Percentiles rank a stretch among this genome's conserved stretches.
These are phyloP conservation scores for Pandion haliaetus DNA, from an alignment of 2,113 vertebrate species.

Conservation along the genomic window DNA sequence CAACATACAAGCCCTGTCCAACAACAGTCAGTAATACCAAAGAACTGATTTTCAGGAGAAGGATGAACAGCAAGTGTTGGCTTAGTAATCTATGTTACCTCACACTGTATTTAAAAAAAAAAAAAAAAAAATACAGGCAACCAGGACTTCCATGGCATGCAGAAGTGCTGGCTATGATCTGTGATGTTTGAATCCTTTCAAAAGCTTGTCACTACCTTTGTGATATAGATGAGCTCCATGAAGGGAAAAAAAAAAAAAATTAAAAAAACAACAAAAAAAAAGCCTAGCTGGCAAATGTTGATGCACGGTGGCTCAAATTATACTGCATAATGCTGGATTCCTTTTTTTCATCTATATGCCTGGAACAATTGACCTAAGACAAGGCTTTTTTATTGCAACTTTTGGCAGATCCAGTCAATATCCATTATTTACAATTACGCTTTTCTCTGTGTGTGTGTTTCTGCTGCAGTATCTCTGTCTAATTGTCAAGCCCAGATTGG, in stretches of 20 bases:
- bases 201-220: not conserved
- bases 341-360: not conserved
- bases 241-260: not conserved
- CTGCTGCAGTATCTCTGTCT: not conserved
- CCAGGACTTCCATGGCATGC: not conserved
- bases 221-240: not conserved
- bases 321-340: not conserved
- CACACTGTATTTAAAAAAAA: not conserved
- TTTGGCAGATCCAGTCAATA: constrained; percentile 30
- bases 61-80: not conserved
- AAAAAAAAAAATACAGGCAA: not conserved
- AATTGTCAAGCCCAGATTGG: not conserved
- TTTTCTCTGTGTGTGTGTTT: not conserved
- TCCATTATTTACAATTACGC: not conserved
- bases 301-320: not conserved
- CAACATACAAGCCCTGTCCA: not conserved
- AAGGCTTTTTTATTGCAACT: constrained; percentile 6
- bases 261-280: not conserved
- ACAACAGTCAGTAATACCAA: not conserved
- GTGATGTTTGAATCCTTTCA: not conserved
- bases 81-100: not conserved
- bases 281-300: not conserved
- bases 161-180: not conserved
- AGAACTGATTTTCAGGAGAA: not conserved
- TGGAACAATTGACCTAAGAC: constrained; percentile 18